A percentile compares a stretch with the other conserved stretches of the same genome.
Evolutionary conservation across 2,888 invertebrate genomes (phyloP).

Genomic region (Ectobius pallidus): DNA sequence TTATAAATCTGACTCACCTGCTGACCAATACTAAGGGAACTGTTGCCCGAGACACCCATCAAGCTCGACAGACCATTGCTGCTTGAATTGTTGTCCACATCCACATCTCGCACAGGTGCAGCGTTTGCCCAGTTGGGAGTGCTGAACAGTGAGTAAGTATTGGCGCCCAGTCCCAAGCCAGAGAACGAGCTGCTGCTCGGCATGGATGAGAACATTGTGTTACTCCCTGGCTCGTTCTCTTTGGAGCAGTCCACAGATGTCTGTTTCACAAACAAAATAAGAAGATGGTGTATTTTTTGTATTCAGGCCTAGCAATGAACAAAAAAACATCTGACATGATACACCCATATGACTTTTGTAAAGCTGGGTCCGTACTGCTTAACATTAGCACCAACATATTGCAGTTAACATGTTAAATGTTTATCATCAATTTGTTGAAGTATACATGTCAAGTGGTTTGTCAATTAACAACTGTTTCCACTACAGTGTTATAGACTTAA

Average conservation of each 20-base stretch:
- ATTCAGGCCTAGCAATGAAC: no score
- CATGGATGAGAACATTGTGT: slow-evolving; percentile 34
- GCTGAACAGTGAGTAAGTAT: slow-evolving; percentile 50
- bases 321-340: no score
- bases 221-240: not conserved
- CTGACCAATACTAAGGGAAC: slow-evolving; percentile 36
- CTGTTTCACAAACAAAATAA: no score
- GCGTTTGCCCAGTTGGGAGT: slow-evolving; percentile 43
- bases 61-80: slow-evolving; percentile 25
- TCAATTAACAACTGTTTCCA: no score
- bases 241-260: not conserved
- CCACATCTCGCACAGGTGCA: not conserved
- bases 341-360: no score
- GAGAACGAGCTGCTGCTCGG: slow-evolving; percentile 29
- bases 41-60: slow-evolving; percentile 31
- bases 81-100: slow-evolving; percentile 24
- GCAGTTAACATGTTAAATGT: no score
- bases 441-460: no score
- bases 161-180: slow-evolving; percentile 30
- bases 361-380: no score
- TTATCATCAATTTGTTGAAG: no score
- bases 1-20: slow-evolving; percentile 31
- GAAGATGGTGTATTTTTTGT: no score
- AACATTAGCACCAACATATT: no score
- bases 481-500: no score